Base-by-base conservation (phyloP, 2,888 invertebrate species). In the Piscicola geometra region DNA sequence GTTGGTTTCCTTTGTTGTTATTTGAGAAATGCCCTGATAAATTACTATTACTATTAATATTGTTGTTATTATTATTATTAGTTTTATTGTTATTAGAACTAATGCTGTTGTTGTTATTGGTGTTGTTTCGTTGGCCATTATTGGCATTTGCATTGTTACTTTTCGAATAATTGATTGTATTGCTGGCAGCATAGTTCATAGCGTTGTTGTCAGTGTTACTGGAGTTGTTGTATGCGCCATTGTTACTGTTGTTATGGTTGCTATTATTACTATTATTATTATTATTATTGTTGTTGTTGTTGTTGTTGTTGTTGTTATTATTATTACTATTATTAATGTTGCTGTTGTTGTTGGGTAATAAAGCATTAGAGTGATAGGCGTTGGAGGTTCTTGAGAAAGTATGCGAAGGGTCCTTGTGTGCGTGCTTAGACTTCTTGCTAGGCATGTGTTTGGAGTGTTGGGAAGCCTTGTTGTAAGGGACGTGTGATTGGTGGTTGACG, bases 381-480 rank as follows among this genome's bases (percentile, higher is more conserved):
- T 67, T 67, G 33, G 18, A 33, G 30, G 28, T 15, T 25, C 25
- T 56, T 3, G 60, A 56, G n/a, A 56, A 56, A 25, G n/a, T 56
- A n/a, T 56, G 60, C 5, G 60, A 9, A n/a, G 2, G 3, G 33
- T 67, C 35, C 30, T 67, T 32, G 30, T 35, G 32, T 15, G 15
- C 9, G 21, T 52, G 71, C 32, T 71, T 71, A n/a, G 52, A 28
- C 30, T 41, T 71, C 52, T 71, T 71, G 52, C 52, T 71, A n/a
- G 47, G 21, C 0, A 50, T 30, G 28, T 52, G 50, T 52, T 71
- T 71, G 28, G 71, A 52, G n/a, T 50, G 32, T n/a, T 36, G 35
- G 5, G 71, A 47, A n/a, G 70, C 21, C 35, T 28, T 70, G 18
- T 32, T 50, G 25, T 25, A 36, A 18, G 71, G n/a, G 52, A 47